phyloP scores from a whole-genome alignment of 2,888 invertebrate genomes.

The Drosophila ustulata region DNA sequence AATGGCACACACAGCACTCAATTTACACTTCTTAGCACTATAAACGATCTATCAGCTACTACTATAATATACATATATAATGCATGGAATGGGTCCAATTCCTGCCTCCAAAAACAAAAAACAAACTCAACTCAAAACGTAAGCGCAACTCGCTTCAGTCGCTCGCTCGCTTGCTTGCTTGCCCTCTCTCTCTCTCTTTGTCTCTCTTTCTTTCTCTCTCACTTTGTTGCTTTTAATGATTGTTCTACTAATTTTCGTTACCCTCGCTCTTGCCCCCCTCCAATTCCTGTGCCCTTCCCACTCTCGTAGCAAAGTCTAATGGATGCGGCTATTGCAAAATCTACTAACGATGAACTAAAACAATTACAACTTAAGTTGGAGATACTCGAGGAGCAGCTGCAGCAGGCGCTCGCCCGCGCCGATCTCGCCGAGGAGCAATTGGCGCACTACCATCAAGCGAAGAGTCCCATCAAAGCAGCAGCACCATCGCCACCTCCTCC shows the following conservation, averaged over 20 bases:
- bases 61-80: background rate
- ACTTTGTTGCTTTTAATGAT: slow-evolving; percentile 48
- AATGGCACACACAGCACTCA: slow-evolving; percentile 46
- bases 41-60: background rate
- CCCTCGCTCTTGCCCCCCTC: slow-evolving; percentile 31
- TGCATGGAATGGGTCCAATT: slow-evolving; percentile 19
- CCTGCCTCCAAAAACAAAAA: background rate
- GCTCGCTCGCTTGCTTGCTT: slow-evolving; percentile 21
- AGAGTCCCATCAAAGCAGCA: slow-evolving; percentile 38
- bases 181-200: background rate
- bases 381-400: slow-evolving; percentile 86
- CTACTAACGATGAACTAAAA: slow-evolving; percentile 86
- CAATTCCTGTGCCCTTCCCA: slow-evolving; percentile 27
- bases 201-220: slow-evolving; percentile 1
- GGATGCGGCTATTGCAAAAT: slow-evolving; percentile 86
- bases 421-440: slow-evolving; percentile 86
- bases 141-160: slow-evolving; percentile 12
- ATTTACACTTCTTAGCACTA: slow-evolving; percentile 7
- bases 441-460: slow-evolving; percentile 74
- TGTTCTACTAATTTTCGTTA: slow-evolving; percentile 81
- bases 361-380: slow-evolving; percentile 87
- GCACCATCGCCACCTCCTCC: slow-evolving; percentile 76
- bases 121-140: slow-evolving; percentile 6
- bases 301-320: slow-evolving; percentile 85
- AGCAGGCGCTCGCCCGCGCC: slow-evolving; percentile 85